Percentiles rank a stretch among this genome's conserved stretches.
Conservation (phyloP, 2,888 invertebrate species). For the Morpho deidamia region DNA sequence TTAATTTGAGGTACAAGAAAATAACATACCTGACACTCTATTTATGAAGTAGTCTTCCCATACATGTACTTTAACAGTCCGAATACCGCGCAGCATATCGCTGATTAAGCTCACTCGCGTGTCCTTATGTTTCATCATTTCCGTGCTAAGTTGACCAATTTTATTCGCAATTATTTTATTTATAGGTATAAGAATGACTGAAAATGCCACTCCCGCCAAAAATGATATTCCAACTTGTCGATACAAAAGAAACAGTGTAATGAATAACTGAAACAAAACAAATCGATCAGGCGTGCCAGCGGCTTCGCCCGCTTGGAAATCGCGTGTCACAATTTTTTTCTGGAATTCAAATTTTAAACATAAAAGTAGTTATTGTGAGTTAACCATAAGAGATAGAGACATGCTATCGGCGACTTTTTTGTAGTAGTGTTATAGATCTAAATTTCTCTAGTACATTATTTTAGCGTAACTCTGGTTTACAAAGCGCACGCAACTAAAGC, state of each 20-base stretch:
- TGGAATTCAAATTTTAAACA: no score
- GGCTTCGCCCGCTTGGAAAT: no score
- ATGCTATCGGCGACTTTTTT: no score
- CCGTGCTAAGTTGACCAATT: conserved; percentile 90
- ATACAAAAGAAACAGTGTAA: conserved; percentile 90
- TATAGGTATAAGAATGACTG: conserved; percentile 92
- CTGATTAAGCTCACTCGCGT: conserved; percentile 90
- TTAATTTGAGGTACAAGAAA: conserved; percentile 10
- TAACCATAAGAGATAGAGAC: no score
- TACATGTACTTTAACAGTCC: conserved; percentile 93
- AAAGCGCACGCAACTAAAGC: no score
- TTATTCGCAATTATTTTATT: conserved; percentile 93
- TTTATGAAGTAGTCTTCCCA: conserved; percentile 94
- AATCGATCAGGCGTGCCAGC: no score
- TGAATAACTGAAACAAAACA: conserved; percentile 80
- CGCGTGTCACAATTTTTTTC: no score
- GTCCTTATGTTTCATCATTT: conserved; percentile 96
- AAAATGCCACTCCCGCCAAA: conserved; percentile 92
- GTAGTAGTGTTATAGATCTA: no score
- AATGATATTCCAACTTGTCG: conserved; percentile 94
- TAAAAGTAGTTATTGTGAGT: no score
- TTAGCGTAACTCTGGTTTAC: no score
- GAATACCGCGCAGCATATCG: conserved; percentile 92
- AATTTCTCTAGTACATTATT: no score
- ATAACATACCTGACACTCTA: conserved; percentile 82